These are phyloP conservation scores for Tetrax tetrax DNA, from an alignment of 2,113 vertebrate genomes.

Conservation along the genomic window DNA sequence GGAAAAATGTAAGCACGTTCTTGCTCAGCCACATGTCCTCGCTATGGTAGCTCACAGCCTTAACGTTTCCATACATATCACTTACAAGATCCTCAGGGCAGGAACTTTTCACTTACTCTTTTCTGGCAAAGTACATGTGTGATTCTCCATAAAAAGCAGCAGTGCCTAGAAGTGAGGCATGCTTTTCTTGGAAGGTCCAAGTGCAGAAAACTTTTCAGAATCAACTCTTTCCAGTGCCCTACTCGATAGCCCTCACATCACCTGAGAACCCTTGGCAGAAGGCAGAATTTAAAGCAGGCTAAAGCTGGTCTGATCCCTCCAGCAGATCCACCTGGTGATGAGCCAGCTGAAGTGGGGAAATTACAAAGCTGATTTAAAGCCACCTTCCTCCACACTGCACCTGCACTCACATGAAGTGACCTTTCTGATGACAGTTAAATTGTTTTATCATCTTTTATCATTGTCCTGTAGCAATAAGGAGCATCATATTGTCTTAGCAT, in stretches of 20 bases:
- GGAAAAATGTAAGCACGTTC: background rate
- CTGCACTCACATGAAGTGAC: background rate
- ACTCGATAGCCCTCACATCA: background rate
- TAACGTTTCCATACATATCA: background rate
- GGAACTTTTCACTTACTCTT: background rate
- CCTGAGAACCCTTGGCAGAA: background rate
- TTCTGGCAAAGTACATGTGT: background rate
- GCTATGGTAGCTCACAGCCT: background rate
- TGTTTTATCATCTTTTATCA: background rate
- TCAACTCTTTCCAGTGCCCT: background rate
- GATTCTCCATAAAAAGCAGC: background rate
- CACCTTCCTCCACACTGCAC: background rate
- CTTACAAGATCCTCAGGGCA: background rate
- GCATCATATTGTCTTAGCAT: background rate
- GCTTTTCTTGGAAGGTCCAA: background rate
- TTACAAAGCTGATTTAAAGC: conserved; percentile 7
- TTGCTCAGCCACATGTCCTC: background rate
- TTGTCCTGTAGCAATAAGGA: background rate
- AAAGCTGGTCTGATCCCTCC: conserved; percentile 16
- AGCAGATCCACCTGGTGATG: background rate
- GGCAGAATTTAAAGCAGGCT: background rate
- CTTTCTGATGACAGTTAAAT: background rate
- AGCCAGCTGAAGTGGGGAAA: background rate
- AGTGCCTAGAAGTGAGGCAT: background rate
- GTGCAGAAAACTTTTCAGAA: background rate